Evolutionary conservation across 2,113 vertebrate species (phyloP).

Genomic region (Amphilophus citrinellus): DNA sequence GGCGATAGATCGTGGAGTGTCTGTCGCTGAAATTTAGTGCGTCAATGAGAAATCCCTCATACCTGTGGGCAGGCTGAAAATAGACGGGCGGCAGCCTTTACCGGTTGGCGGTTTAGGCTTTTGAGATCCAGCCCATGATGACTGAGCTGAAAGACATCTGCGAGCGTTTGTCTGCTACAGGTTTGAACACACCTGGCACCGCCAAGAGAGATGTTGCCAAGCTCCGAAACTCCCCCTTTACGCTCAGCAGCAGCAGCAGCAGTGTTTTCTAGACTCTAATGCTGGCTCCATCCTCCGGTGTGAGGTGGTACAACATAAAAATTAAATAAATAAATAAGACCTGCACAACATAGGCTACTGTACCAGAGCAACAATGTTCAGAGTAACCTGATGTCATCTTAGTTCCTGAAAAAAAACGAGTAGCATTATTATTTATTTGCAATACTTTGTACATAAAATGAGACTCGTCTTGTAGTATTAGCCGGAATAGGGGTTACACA

Average conservation of each 20-base stretch:
- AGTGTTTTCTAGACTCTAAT: not conserved
- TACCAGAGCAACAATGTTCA: not conserved
- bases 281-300: conserved; percentile 65
- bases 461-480: not conserved
- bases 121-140: conserved; percentile 47
- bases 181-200: conserved; percentile 77
- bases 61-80: conserved; percentile 48
- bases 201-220: conserved; percentile 46
- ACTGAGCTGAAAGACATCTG: conserved; percentile 45
- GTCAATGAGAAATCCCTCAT: conserved; percentile 50
- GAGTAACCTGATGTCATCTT: not conserved
- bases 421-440: not conserved
- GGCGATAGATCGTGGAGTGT: conserved; percentile 3
- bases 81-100: conserved; percentile 20
- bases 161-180: conserved; percentile 62
- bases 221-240: conserved; percentile 68
- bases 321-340: not conserved
- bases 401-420: not conserved
- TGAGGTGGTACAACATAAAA: conserved; percentile 15
- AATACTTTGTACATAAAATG: not conserved
- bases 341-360: not conserved
- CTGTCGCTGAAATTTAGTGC: conserved; percentile 45
- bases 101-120: conserved; percentile 20
- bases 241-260: conserved; percentile 33
- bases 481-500: fast-evolving